These are phyloP conservation scores for Automeris io DNA, from an alignment of 2,888 invertebrate species.

Conservation along the genomic window DNA sequence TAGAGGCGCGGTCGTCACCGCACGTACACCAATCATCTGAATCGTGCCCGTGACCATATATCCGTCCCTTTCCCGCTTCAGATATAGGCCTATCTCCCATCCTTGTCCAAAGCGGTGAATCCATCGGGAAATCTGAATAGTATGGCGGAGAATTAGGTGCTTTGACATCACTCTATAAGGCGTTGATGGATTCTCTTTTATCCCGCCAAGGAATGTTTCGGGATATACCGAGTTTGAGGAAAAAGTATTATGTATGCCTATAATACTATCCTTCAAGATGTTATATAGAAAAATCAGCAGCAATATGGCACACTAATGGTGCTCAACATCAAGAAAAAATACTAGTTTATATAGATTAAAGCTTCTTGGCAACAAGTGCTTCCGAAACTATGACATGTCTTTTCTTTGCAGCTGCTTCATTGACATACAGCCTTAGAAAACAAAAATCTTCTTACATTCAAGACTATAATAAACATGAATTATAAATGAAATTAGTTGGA, in stretches of 20 bases:
- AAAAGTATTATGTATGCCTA: neutral
- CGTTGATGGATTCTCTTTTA: conserved; percentile 66
- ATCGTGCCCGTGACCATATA: conserved; percentile 64
- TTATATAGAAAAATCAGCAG: no score
- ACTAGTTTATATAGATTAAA: no score
- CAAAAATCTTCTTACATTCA: no score
- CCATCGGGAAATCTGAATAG: conserved; percentile 72
- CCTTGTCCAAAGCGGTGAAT: conserved; percentile 36
- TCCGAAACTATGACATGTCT: no score
- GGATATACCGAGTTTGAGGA: conserved; percentile 10
- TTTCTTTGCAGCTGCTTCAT: no score
- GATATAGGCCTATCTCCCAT: conserved; percentile 16
- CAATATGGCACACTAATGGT: no score
- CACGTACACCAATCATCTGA: conserved; percentile 74
- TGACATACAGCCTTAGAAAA: no score
- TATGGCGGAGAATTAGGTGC: conserved; percentile 64
- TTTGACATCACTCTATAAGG: conserved; percentile 67
- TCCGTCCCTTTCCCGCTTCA: conserved; percentile 32
- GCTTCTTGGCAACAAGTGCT: no score
- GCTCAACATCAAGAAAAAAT: no score
- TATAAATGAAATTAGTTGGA: no score
- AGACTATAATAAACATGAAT: no score
- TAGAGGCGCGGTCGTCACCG: conserved; percentile 61
- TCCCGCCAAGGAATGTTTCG: conserved; percentile 28
- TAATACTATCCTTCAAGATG: no score